Evolutionary conservation across 2,888 invertebrate genomes (phyloP), one percentile per base, ranked within the genome.

Genomic region (Lottia gigantea): DNA sequence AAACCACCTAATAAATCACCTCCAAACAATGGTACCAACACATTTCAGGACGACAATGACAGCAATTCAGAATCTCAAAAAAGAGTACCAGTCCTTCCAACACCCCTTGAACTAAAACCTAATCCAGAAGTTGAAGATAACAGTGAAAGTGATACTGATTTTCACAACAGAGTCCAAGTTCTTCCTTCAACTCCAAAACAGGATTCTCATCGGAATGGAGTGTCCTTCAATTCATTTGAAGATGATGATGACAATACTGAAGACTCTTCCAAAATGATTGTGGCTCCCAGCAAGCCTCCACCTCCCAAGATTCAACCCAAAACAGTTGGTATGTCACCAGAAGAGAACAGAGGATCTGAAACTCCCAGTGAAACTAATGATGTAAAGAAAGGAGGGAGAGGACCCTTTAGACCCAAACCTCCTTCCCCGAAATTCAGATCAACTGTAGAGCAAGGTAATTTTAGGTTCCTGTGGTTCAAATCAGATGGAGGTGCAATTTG

Each of bases 391-490:
- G 55, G 6, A 55, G 55, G 8, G 23, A 67, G 62, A 62, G 46
- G 46, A 40, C 73, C 73, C 64, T 23, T n/a, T 1, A 68, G 69
- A 62, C 71, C 66, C 25, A 71, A 62, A 40, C 25, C 49, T 19
- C 66, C 71, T 64, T 77, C 78, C 46, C 71, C 72, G 2, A 74
- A 76, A 71, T 76, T 77, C 49, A 16, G 73, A 72, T 74, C 45
- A 26, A 23, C 40, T 67, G 40, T 8, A 40, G 11, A 8, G 1
- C 40, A 40, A 11, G 11, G 40, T 40, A 40, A 31, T 2, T 31
- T 31, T 31, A n/a, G n/a, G n/a, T n/a, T n/a, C n/a, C n/a, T n/a
- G n/a, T n/a, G n/a, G n/a, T n/a, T n/a, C n/a, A n/a, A n/a, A n/a
- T n/a, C n/a, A n/a, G n/a, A n/a, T n/a, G n/a, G n/a, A n/a, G n/a